These are phyloP conservation scores for Archivesica marissinica DNA, from an alignment of 1,140 invertebrate genomes.

Conservation along the genomic window DNA sequence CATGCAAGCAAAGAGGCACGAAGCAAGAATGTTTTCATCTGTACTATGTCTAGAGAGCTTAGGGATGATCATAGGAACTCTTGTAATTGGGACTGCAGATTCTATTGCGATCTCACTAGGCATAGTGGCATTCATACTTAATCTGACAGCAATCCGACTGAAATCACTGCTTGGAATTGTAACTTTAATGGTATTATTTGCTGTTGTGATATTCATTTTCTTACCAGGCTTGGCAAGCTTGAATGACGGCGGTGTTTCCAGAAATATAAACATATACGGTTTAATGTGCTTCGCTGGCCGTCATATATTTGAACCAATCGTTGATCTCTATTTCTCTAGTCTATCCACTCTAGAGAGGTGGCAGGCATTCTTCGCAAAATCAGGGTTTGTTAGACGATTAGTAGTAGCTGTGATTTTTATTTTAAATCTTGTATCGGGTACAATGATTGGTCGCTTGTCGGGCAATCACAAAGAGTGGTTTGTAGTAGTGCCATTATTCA, in stretches of 20 bases:
- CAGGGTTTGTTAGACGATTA: slow-evolving; percentile 70
- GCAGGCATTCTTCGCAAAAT: slow-evolving; percentile 73
- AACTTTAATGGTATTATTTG: slow-evolving; percentile 70
- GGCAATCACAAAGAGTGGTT: slow-evolving; percentile 82
- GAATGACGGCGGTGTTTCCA: slow-evolving; percentile 54
- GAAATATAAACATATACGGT: slow-evolving; percentile 76
- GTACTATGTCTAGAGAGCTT: slow-evolving; percentile 75
- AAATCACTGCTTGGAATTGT: slow-evolving; percentile 78
- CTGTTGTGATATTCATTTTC: slow-evolving; percentile 69
- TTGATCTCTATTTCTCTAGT: slow-evolving; percentile 79
- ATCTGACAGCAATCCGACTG: slow-evolving; percentile 76
- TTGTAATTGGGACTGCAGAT: slow-evolving; percentile 72
- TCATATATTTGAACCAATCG: slow-evolving; percentile 76
- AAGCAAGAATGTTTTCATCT: slow-evolving; percentile 67
- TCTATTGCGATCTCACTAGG: slow-evolving; percentile 72
- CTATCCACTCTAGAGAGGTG: slow-evolving; percentile 80
- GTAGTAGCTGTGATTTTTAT: slow-evolving; percentile 71
- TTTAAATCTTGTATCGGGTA: slow-evolving; percentile 71
- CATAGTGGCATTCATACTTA: slow-evolving; percentile 74
- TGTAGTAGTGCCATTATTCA: slow-evolving; percentile 80
- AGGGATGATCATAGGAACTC: slow-evolving; percentile 77
- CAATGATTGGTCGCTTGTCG: slow-evolving; percentile 71
- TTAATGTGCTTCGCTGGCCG: slow-evolving; percentile 78
- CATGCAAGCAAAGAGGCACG: slow-evolving; percentile 65
- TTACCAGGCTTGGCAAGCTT: slow-evolving; percentile 9